Base-by-base conservation (phyloP, 1,140 invertebrate genomes). In the Heterodera schachtii region DNA sequence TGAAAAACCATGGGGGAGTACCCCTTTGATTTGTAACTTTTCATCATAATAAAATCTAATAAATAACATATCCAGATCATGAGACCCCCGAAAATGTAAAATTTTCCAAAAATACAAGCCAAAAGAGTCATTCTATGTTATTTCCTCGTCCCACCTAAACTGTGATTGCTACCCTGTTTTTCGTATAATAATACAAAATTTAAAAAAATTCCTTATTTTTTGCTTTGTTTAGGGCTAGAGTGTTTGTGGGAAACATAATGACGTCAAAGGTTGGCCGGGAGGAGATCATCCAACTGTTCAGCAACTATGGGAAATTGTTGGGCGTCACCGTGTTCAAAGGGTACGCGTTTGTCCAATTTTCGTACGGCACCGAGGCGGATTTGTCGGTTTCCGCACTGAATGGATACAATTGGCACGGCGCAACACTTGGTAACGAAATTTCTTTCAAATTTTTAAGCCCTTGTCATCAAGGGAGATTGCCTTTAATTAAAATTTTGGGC, bases 321-420 rank as follows among this genome's bases (percentile, higher is more conserved):
- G 82, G 82, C 57, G 81, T 83, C 7, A 83, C 82, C 7, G 47
- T 83, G 31, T 83, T 83, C 64, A 83, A 83, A 52, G 82, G 82
- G 5, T 83, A 84, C 43, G 82, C 82, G n/a, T 83, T 83, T 79
- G 83, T 83, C 6, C 82, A 83, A 75, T 83, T 70, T 19, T 82
- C 67, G 43, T 73, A 74, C 57, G 80, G 52, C 66, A 69, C 43
- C 21, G 80, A 83, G 70, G 81, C 81, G 16, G 82, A 83, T 73
- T 84, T 83, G 81, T 83, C 82, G 9, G 82, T 83, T 0, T 81
- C 82, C 31, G 82, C 82, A 60, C 31, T 83, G 9, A 83, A 83
- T 67, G 69, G 66, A 8, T 83, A 83, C 49, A 83, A 85, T 41
- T 83, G 82, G 82, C 81, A 83, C 67, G 82, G 82, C 13, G 60